Percentiles rank a stretch among this genome's conserved stretches.
Evolutionary conservation across 2,888 invertebrate genomes (phyloP).

Genomic region (Amphipyra berbera): DNA sequence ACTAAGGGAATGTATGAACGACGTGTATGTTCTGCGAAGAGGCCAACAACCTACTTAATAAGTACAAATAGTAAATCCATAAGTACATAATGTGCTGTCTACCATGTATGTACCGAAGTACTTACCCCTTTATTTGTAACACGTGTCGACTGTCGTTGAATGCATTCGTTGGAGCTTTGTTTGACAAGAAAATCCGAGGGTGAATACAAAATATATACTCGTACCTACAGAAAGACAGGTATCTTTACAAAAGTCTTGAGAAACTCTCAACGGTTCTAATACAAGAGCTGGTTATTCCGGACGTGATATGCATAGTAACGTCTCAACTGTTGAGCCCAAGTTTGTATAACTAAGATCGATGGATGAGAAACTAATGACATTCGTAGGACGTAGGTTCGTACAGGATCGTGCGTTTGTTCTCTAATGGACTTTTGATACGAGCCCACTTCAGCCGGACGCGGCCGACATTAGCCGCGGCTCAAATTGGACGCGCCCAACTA

Average conservation of each 20-base stretch:
- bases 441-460: conserved; percentile 35
- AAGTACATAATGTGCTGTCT: background rate
- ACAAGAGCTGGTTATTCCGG: conserved; percentile 36
- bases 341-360: conserved; percentile 33
- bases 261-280: conserved; percentile 28
- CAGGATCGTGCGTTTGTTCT: conserved; percentile 30
- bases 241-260: conserved; percentile 30
- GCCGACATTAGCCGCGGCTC: conserved; percentile 44
- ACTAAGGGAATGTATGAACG: conserved; percentile 7
- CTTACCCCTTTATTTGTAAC: conserved; percentile 5
- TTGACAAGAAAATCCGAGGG: conserved; percentile 27
- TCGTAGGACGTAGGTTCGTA: conserved; percentile 14
- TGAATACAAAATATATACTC: conserved; percentile 29
- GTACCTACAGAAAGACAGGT: conserved; percentile 14
- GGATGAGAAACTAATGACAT: conserved; percentile 35
- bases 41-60: background rate
- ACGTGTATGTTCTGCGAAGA: conserved; percentile 12
- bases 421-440: conserved; percentile 58
- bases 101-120: background rate
- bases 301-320: conserved; percentile 44
- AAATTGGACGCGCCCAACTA: conserved; percentile 53
- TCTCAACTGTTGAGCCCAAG: conserved; percentile 3
- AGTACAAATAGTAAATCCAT: background rate
- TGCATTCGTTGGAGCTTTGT: conserved; percentile 38
- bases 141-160: conserved; percentile 27